Evolutionary conservation across 2,888 invertebrate genomes (phyloP), one percentile per base, ranked within the genome.

Genomic region (Apantesis nais): DNA sequence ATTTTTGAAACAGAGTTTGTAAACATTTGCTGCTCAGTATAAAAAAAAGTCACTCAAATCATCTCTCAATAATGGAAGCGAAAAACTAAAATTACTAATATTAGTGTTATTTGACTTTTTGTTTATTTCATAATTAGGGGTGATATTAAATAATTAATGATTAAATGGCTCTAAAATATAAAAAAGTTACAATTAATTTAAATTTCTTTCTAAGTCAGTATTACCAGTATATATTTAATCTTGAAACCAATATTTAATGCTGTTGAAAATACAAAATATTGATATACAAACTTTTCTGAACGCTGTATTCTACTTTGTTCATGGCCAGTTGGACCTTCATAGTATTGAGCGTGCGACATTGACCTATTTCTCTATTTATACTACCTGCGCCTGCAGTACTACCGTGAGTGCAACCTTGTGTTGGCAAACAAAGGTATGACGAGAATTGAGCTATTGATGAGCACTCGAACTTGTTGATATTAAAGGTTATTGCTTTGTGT

Each of bases 321-420:
- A 48, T 62, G 72, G 70, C 60, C 73, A 74, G 16, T 37, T 29
- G 19, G 61, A 67, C 80, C 82, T 79, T 75, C 72, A 66, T 37
- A 5, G 64, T 69, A 79, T 77, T 62, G 77, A 79, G 62, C 81
- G 70, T 66, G 37, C 29, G 66, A 62, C 78, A 77, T 72, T 80
- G 82, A 79, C 80, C 80, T 63, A 80, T 79, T 62, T 31, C 62
- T 70, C 67, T 62, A 37, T 62, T 74, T 74, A 64, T 71, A 72
- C 67, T 62, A 31, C 31, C 48, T 60, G 41, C 37, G 7, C n/a
- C 55, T 66, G 41, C 34, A 41, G n/a, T 37, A 25, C 37, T 37
- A 63, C 25, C 9, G 63, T 63, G 41, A 22, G 22, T n/a, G 37
- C 16, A 41, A 19, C 39, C 63, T 39, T 63, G n/a, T 25, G n/a